A percentile compares a stretch with the other conserved stretches of the same genome.
phyloP scores from a whole-genome alignment of 2,113 vertebrate species.

The Dipodomys ordii region DNA sequence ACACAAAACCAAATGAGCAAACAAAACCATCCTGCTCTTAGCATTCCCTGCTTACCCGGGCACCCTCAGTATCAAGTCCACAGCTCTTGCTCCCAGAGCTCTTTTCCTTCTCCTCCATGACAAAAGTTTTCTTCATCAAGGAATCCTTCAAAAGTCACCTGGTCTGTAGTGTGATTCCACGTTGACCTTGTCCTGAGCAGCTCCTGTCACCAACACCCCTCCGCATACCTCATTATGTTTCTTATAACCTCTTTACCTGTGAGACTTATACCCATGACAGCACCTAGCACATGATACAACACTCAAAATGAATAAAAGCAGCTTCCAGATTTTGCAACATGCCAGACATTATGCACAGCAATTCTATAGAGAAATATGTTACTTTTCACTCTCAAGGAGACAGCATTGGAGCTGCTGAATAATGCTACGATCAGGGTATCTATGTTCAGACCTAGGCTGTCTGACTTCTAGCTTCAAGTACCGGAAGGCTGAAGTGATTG shows the following conservation, averaged over 20 bases:
- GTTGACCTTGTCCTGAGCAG: not conserved
- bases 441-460: not conserved
- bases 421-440: not conserved
- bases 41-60: not conserved
- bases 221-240: not conserved
- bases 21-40: not conserved
- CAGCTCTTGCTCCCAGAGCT: not conserved
- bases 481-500: not conserved
- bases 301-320: not conserved
- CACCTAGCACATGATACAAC: not conserved
- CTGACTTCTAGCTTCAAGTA: not conserved
- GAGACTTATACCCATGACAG: not conserved
- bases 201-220: not conserved
- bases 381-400: not conserved
- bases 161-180: not conserved
- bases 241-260: not conserved
- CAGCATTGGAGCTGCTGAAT: not conserved
- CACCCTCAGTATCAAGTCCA: not conserved
- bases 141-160: constrained; percentile 2
- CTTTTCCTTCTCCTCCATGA: not conserved
- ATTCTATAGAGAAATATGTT: not conserved
- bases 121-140: not conserved
- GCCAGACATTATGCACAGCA: not conserved
- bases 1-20: not conserved
- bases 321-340: not conserved